A percentile compares a stretch with the other conserved stretches of the same genome.
Evolutionary conservation across 64 coral and sea anemone genomes (phyloP).

Genomic region (Porites lutea): DNA sequence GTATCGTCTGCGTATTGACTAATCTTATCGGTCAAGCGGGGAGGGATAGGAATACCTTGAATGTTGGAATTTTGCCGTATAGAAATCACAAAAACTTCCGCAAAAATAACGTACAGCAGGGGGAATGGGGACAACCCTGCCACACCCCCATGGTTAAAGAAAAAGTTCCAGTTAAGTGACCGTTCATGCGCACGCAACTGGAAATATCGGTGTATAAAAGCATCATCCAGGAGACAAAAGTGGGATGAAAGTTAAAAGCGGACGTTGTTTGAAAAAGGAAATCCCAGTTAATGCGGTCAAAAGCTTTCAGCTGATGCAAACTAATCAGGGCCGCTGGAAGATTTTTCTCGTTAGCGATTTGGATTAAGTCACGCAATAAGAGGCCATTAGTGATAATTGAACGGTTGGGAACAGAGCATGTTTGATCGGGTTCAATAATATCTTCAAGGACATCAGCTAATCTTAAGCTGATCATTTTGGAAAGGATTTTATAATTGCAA

Average conservation of each 20-base stretch:
- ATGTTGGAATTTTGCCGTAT: background rate
- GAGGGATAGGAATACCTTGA: background rate
- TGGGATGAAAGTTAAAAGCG: background rate
- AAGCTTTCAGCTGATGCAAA: slow-evolving; percentile 38
- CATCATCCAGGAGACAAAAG: slow-evolving; percentile 27
- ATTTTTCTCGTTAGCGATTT: background rate
- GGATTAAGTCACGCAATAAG: background rate
- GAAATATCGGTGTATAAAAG: background rate
- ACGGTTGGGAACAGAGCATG: background rate
- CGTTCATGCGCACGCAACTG: background rate
- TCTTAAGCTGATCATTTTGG: background rate
- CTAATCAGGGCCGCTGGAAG: background rate
- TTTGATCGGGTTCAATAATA: background rate
- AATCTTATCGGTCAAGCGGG: background rate
- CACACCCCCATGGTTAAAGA: background rate
- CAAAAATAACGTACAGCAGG: background rate
- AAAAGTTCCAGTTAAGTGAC: background rate
- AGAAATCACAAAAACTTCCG: background rate
- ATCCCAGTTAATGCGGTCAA: background rate
- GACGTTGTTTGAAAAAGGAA: background rate
- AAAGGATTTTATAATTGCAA: slow-evolving; percentile 1
- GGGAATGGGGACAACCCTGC: slow-evolving; percentile 19
- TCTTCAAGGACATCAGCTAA: background rate
- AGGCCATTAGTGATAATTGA: background rate
- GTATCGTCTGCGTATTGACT: slow-evolving; percentile 29